Evolutionary conservation across 2,113 vertebrate species (phyloP), one percentile per base, ranked within the genome.

Genomic region (Panthera uncia): DNA sequence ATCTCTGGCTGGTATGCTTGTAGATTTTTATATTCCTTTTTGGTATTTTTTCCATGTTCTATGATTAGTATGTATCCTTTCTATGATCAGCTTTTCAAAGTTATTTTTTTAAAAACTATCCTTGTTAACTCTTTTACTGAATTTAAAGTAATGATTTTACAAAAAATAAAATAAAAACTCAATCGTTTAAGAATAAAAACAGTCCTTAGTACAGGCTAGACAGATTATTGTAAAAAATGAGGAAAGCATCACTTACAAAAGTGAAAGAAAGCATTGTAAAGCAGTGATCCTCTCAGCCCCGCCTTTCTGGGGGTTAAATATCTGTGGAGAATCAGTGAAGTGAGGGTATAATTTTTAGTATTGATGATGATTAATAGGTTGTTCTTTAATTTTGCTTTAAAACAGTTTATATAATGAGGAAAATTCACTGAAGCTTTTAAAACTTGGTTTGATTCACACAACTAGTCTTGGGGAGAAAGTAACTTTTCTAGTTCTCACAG

Each of bases 121-220:
- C 50, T 41, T 41, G 41, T 21, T 87, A 82, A 38, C 14, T 76
- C 21, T 83, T 92, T 73, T 81, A 66, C 36, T 94, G 27, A 91
- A 57, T 57, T 96, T 86, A 81, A 94, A 81, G 31, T 57, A 73
- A 88, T 71, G n/a, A 65, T 93, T 93, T 82, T 93, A 82, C 68
- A 38, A 71, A 73, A 96, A 36, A 95, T 85, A 18, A 95, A 86
- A 89, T 36, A 41, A 84, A 73, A 76, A 90, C n/a, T 16, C 33
- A 83, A 36, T 90, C 41, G 15, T 29, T 89, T 92, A 63, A 92
- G 10, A 92, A 71, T 63, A 95, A 80, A 86, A 79, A 66, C 27
- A 65, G 33, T 31, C 14, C 13, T 78, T 48, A n/a, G 33, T 86
- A 68, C 41, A 15, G 5, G 71, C 87, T 87, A 71, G 29, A 71